Percentiles rank a stretch among this genome's conserved stretches.
Conservation (phyloP, 2,888 invertebrate species). For the Trachelus iudaicus region DNA sequence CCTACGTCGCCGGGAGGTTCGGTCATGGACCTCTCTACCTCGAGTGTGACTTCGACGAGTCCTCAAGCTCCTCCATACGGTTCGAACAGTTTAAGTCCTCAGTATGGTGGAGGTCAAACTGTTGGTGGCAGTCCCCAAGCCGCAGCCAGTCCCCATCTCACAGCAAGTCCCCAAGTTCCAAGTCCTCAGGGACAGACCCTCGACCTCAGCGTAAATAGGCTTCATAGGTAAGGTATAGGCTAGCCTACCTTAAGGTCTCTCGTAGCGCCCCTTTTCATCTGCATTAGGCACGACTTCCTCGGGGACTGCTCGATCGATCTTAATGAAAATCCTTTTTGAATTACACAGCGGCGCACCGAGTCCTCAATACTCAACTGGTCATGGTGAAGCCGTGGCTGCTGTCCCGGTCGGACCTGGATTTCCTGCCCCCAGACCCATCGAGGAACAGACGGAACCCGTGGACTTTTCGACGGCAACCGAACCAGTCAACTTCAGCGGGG, state of each 20-base stretch:
- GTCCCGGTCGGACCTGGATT: constrained; percentile 69
- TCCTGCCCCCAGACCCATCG: constrained; percentile 70
- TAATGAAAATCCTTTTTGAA: constrained; percentile 2
- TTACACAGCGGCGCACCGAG: constrained; percentile 68
- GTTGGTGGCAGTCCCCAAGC: constrained; percentile 85
- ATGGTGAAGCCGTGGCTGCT: constrained; percentile 67
- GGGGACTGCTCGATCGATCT: constrained; percentile 1
- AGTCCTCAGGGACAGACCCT: constrained; percentile 92
- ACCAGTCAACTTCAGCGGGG: constrained; percentile 72
- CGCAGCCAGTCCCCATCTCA: constrained; percentile 84
- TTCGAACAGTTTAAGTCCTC: constrained; percentile 72
- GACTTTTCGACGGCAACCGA: constrained; percentile 77
- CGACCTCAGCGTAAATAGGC: constrained; percentile 88
- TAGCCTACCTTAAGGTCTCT: neutral
- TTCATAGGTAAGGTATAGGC: constrained; percentile 77
- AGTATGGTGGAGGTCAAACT: constrained; percentile 77
- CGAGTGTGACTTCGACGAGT: constrained; percentile 85
- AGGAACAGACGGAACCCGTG: constrained; percentile 78
- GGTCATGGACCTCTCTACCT: constrained; percentile 88
- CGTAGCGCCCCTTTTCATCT: neutral
- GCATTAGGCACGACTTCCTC: constrained; percentile 3
- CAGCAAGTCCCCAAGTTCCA: constrained; percentile 89
- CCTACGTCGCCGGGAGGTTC: constrained; percentile 82
- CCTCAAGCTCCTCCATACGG: constrained; percentile 81
- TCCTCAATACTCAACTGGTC: constrained; percentile 70